Base-by-base conservation (phyloP, 2,797 vertebrate species). In the Anguilla obscura region DNA sequence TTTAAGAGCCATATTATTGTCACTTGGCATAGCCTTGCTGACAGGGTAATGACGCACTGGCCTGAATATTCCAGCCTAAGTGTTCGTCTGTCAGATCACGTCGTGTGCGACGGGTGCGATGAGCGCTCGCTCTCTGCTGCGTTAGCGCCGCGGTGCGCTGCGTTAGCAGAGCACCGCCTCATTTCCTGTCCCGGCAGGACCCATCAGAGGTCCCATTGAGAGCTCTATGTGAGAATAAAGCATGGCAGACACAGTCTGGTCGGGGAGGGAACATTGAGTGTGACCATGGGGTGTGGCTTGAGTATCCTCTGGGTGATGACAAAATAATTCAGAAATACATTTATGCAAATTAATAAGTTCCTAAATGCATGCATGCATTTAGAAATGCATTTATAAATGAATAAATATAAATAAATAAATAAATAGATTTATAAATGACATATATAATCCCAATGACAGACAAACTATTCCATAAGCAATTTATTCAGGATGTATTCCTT, bases 1-100 rank as follows among this genome's bases (percentile, higher is more conserved):
- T 36, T 87, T 87, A 90, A 90, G 88, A 87, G 92, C 90, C 91
- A 89, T 93, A 91, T 92, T 92, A 91, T 94, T 93, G 90, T 92
- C 91, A 88, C 90, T 89, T 74, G 76, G 87, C 69, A 87, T 52
- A 2, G 91, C 88, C 87, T 63, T 33, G 86, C 90, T 90, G 90
- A 91, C 86, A 92, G 88, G 88, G 80, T 92, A 91, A 92, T 87
- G 85, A 91, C 91, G 92, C 90, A 91, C 85, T 94, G 94, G 93
- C 94, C 94, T 93, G 93, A 93, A 95, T 95, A 94, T 93, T 94
- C 91, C 87, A 90, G 88, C 71, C 90, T 92, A 92, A 94, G 94
- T 94, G 94, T 94, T 88, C 92, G 0, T 54, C 92, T 95, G 95
- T 95, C 95, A 93, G 89, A 87, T 94, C 92, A 82, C 86, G 94